Percentiles rank a stretch among this genome's conserved stretches.
These are phyloP conservation scores for Thereva unica DNA, from an alignment of 2,888 invertebrate genomes.

Conservation along the genomic window DNA sequence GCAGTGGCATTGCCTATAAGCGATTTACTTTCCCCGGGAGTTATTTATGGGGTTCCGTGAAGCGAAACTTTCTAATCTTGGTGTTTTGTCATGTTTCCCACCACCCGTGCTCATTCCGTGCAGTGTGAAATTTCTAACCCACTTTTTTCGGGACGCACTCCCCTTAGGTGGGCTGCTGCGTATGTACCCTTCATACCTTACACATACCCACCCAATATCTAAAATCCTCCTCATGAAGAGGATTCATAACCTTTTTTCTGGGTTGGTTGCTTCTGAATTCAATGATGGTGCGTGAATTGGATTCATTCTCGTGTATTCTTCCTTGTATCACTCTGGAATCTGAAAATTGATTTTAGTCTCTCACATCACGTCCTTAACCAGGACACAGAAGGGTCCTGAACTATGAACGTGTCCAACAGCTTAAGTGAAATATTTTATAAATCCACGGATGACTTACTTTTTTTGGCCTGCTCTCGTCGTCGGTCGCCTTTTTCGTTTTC, in stretches of 20 bases:
- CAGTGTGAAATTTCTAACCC: constrained; percentile 18
- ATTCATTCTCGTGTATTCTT: constrained; percentile 14
- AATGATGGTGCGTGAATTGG: constrained; percentile 33
- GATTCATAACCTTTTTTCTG: constrained; percentile 40
- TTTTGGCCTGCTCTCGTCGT: neutral
- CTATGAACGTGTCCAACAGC: constrained; percentile 2
- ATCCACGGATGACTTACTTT: neutral
- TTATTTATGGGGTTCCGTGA: constrained; percentile 37
- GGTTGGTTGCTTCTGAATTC: constrained; percentile 37
- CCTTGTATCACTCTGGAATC: constrained; percentile 14
- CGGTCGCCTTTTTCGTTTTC: too few species aligned
- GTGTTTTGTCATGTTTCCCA: constrained; percentile 36
- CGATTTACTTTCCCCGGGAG: constrained; percentile 3
- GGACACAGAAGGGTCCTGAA: constrained; percentile 17
- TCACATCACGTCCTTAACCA: constrained; percentile 22
- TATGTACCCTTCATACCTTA: constrained; percentile 5
- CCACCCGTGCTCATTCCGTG: neutral
- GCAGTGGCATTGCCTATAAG: constrained; percentile 11
- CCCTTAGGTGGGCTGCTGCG: constrained; percentile 29
- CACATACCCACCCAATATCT: too few species aligned
- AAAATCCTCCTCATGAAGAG: too few species aligned
- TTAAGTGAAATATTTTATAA: neutral
- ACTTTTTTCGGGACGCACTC: constrained; percentile 23
- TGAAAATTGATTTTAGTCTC: constrained; percentile 38
- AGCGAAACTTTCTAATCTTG: constrained; percentile 37